These are phyloP conservation scores for Acanthopleura granulata DNA, from an alignment of 2,888 invertebrate genomes.

Conservation along the genomic window DNA sequence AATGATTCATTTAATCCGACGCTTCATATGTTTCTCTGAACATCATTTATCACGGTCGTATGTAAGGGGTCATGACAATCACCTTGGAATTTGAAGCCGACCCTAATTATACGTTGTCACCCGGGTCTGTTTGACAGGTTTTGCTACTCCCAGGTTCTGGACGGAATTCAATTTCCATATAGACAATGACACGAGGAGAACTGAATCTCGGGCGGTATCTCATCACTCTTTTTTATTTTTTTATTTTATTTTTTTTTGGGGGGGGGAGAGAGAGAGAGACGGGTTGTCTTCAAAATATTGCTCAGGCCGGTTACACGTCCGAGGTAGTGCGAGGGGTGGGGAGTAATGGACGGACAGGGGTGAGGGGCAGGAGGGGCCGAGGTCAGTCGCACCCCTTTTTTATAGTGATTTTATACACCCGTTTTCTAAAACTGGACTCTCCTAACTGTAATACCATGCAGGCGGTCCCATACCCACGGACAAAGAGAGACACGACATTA, in stretches of 20 bases:
- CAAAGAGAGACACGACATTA: no score
- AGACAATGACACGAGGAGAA: neutral
- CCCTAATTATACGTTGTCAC: conserved; percentile 14
- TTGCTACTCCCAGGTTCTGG: neutral
- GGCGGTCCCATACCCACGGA: no score
- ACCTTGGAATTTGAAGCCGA: neutral
- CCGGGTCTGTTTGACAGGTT: neutral
- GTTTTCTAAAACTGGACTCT: no score
- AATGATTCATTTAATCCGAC: neutral
- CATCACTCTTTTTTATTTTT: neutral
- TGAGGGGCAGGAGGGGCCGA: no score
- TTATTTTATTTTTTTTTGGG: no score
- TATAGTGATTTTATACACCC: no score
- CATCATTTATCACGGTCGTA: conserved; percentile 3
- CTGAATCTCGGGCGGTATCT: neutral
- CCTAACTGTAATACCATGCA: no score
- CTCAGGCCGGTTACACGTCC: no score
- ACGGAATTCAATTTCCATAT: neutral
- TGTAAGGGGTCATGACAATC: neutral
- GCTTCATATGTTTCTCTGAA: neutral
- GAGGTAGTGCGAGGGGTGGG: no score
- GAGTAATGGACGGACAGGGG: no score
- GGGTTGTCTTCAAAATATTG: neutral
- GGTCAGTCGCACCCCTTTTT: no score
- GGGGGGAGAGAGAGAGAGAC: no score